phyloP scores from a whole-genome alignment of 2,113 vertebrate genomes.

The Tylochromis polylepis region DNA sequence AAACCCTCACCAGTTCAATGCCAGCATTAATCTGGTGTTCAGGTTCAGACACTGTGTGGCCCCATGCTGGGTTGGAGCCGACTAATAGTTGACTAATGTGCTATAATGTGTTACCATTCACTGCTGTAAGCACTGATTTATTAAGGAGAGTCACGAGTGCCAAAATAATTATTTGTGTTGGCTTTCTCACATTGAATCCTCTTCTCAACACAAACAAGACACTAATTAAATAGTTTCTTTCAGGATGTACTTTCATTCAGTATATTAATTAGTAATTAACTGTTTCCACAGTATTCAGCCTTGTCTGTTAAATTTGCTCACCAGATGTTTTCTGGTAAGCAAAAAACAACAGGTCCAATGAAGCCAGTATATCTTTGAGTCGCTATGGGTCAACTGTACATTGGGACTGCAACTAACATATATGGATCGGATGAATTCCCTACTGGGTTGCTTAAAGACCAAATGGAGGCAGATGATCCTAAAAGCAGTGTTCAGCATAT shows the following conservation, averaged over 20 bases:
- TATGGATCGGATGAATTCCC: too few species aligned
- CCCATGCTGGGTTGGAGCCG: not conserved
- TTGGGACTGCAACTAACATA: not conserved
- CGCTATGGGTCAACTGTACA: not conserved
- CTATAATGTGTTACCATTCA: not conserved
- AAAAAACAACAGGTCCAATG: not conserved
- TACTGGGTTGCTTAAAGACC: too few species aligned
- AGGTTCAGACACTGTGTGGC: not conserved
- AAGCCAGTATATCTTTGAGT: not conserved
- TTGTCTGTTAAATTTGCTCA: not conserved
- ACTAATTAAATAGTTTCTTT: not conserved
- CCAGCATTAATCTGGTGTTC: not conserved
- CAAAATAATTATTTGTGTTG: not conserved
- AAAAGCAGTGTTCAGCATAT: too few species aligned
- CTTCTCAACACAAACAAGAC: not conserved
- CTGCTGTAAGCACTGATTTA: not conserved
- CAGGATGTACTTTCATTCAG: not conserved
- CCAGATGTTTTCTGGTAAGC: not conserved
- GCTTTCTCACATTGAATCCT: not conserved
- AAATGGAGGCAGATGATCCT: too few species aligned
- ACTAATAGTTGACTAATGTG: constrained; percentile 4
- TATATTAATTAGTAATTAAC: not conserved
- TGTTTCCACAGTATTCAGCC: not conserved
- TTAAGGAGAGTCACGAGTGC: not conserved
- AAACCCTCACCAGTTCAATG: not conserved